phyloP scores from a whole-genome alignment of 37 sponge, comb jelly and placozoan species.

The Halisarca cf. caerulea region DNA sequence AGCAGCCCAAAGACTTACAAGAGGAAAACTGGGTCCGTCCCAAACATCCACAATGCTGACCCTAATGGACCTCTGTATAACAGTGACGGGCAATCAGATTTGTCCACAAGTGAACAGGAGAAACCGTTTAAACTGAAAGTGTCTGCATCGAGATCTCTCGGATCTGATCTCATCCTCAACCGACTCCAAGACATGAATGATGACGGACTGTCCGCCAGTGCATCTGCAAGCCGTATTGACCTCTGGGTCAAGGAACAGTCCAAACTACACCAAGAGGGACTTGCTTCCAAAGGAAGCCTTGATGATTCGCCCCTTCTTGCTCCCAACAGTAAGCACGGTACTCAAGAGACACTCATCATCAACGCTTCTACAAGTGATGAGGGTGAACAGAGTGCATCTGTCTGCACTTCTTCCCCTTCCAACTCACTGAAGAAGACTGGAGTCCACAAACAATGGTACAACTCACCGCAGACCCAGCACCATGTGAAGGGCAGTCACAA shows the following conservation, averaged over 20 bases:
- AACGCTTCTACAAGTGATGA: background rate
- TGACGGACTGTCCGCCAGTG: background rate
- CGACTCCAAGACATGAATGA: background rate
- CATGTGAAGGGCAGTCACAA: too few species aligned
- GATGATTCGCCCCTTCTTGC: background rate
- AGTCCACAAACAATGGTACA: conserved; percentile 3
- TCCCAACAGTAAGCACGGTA: too few species aligned
- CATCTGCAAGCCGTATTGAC: background rate
- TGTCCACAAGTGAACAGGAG: too few species aligned
- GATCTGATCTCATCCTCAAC: background rate
- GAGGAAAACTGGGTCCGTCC: background rate
- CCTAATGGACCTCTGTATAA: too few species aligned
- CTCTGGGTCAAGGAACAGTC: background rate
- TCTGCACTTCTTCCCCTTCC: background rate
- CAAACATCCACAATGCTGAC: background rate
- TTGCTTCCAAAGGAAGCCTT: background rate
- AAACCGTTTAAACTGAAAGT: background rate
- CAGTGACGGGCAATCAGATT: background rate
- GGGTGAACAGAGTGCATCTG: background rate
- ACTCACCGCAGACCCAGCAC: conserved; percentile 9
- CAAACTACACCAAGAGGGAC: background rate
- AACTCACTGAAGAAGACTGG: background rate
- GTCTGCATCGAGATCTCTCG: background rate
- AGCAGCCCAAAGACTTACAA: background rate
- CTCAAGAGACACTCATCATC: background rate